Conservation (phyloP, 2,113 vertebrate species). For the Tauraco erythrolophus region DNA sequence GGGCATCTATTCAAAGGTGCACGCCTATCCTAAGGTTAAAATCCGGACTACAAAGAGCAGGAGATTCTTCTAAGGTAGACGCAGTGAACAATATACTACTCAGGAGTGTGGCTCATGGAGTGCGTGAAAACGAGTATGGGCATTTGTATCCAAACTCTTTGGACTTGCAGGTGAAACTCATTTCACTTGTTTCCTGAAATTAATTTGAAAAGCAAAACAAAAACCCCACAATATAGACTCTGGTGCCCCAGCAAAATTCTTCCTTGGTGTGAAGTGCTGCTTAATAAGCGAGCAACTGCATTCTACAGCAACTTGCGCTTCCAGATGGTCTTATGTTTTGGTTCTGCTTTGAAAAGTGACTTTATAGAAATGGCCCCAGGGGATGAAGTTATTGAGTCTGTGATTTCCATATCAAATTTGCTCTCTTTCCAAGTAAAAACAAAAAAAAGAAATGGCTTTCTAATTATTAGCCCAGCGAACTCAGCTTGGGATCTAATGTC, state of each 20-base stretch:
- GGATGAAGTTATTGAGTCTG: constrained; percentile 4
- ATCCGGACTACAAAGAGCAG: background rate
- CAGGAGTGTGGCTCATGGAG: background rate
- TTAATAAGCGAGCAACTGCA: background rate
- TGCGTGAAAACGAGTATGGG: background rate
- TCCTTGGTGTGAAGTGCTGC: background rate
- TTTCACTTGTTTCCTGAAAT: background rate
- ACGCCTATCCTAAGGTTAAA: background rate
- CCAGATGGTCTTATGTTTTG: constrained; percentile 40
- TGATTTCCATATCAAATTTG: constrained; percentile 47
- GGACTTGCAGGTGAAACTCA: background rate
- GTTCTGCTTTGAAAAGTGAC: constrained; percentile 41
- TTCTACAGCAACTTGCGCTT: constrained; percentile 12
- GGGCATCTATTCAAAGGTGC: background rate
- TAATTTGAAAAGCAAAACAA: background rate
- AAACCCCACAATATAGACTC: background rate
- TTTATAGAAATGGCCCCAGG: constrained; percentile 26
- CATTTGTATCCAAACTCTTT: background rate
- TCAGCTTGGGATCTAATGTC: constrained; percentile 34
- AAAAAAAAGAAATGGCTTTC: background rate
- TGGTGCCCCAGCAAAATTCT: background rate
- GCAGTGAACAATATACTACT: background rate
- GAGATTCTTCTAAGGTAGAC: background rate
- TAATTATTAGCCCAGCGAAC: constrained; percentile 36
- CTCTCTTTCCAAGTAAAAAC: constrained; percentile 23